Evolutionary conservation across 1,140 invertebrate genomes (phyloP), one percentile per base, ranked within the genome.

Genomic region (Bombus ignitus): DNA sequence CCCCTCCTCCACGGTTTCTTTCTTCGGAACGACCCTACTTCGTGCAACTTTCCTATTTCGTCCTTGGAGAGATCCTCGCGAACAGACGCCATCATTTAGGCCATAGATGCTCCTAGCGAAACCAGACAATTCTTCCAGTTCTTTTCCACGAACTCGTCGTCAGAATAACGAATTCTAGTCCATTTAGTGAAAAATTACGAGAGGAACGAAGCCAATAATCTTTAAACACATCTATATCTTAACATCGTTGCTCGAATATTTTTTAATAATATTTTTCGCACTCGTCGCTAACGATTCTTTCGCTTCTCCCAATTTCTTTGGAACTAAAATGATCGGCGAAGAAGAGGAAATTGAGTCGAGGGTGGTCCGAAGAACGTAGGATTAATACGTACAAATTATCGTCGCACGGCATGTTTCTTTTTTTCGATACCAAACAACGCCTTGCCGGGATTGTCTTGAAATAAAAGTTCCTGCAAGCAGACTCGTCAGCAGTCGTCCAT

Each of bases 161-260:
- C 18, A 53, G 10, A n/a, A 62, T 4, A 28, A 62, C 0, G 28
- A 13, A 62, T n/a, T 62, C 0, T 13, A n/a, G 28, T 3, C 10
- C 59, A 13, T n/a, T 0, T 4, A 12, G 28, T n/a, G n/a, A 62
- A 62, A n/a, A n/a, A 62, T 28, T 5, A 0, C 0, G 59, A n/a
- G 9, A 59, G 10, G 3, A 59, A 28, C 0, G 25, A 28, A 18
- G 15, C 47, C 18, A 5, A 18, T 15, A 53, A 5, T 2, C 0
- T 22, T 22, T 53, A 13, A 62, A 62, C 28, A 5, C 5, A 13
- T 3, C 8, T 12, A n/a, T 5, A 62, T n/a, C 28, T 13, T n/a
- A 5, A 13, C 59, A 0, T 12, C 3, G 28, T 13, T n/a, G 0
- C 10, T 62, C 2, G 0, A 18, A 22, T 22, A 22, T 22, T 2